Evolutionary conservation across 2,888 invertebrate species (phyloP).

Genomic region (Ormyrus labotus): DNA sequence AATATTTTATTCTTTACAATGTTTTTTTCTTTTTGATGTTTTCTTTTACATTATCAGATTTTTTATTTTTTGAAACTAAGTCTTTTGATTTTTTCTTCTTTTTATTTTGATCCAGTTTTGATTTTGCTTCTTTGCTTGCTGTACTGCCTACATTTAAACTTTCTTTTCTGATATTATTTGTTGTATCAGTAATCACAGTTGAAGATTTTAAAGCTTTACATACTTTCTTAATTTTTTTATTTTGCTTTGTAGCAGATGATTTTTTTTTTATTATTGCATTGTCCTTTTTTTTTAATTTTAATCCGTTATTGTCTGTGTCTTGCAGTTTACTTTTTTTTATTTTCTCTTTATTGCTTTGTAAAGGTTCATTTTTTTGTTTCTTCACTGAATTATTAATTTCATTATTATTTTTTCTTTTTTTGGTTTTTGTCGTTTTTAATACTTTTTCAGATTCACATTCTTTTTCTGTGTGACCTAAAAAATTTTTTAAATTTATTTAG

Average conservation of each 20-base stretch:
- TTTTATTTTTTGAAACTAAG: neutral
- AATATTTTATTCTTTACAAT: neutral
- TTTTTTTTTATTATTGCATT: neutral
- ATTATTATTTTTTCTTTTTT: conserved; percentile 27
- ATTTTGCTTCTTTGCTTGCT: neutral
- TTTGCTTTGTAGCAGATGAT: neutral
- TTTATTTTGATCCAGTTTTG: conserved; percentile 3
- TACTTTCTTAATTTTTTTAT: conserved; percentile 18
- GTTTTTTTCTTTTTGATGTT: conserved; percentile 11
- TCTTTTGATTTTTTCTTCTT: neutral
- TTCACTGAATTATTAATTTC: conserved; percentile 15
- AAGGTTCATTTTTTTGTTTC: neutral
- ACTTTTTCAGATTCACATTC: conserved; percentile 60
- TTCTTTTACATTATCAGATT: conserved; percentile 3
- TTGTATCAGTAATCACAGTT: neutral
- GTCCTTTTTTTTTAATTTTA: no score
- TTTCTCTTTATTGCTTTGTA: conserved; percentile 5
- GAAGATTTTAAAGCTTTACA: neutral
- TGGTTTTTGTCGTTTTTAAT: neutral
- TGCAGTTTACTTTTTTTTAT: neutral
- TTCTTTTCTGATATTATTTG: conserved; percentile 8
- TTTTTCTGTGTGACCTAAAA: conserved; percentile 65
- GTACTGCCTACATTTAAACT: no score
- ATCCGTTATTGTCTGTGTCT: no score
- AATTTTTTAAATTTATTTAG: neutral